Evolutionary conservation across 1,140 invertebrate species (phyloP).

Genomic region (Ooceraea biroi): DNA sequence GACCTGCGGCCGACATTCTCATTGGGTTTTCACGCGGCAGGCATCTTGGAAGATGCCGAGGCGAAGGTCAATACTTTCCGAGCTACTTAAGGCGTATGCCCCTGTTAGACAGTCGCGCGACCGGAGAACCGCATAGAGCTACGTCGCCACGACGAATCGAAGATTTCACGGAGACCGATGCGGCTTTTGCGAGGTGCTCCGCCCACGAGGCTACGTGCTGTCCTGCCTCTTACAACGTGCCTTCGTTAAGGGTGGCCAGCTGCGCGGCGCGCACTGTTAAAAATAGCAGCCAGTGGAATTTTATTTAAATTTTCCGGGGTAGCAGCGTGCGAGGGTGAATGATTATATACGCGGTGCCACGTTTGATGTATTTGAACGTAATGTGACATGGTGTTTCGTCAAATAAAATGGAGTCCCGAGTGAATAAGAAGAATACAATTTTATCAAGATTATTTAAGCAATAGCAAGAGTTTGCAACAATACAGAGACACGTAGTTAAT

Average conservation of each 20-base stretch:
- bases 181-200: constrained; percentile 84
- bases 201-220: constrained; percentile 81
- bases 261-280: constrained; percentile 67
- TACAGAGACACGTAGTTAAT: too few species aligned
- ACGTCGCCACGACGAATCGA: constrained; percentile 83
- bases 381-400: too few species aligned
- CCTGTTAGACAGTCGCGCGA: constrained; percentile 77
- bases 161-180: constrained; percentile 85
- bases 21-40: too few species aligned
- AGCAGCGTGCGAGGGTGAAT: background rate
- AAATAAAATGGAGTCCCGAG: too few species aligned
- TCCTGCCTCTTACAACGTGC: constrained; percentile 83
- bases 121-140: constrained; percentile 77
- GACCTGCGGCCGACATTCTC: constrained; percentile 25
- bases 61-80: constrained; percentile 71
- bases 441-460: too few species aligned
- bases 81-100: constrained; percentile 76
- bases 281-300: constrained; percentile 66
- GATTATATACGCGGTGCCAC: background rate
- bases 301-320: constrained; percentile 62
- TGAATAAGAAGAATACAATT: too few species aligned
- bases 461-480: too few species aligned
- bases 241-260: constrained; percentile 84
- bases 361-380: background rate
- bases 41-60: constrained; percentile 2